Percentiles rank a stretch among this genome's conserved stretches.
These are phyloP conservation scores for Ectobius pallidus DNA, from an alignment of 2,888 invertebrate genomes.

Conservation along the genomic window DNA sequence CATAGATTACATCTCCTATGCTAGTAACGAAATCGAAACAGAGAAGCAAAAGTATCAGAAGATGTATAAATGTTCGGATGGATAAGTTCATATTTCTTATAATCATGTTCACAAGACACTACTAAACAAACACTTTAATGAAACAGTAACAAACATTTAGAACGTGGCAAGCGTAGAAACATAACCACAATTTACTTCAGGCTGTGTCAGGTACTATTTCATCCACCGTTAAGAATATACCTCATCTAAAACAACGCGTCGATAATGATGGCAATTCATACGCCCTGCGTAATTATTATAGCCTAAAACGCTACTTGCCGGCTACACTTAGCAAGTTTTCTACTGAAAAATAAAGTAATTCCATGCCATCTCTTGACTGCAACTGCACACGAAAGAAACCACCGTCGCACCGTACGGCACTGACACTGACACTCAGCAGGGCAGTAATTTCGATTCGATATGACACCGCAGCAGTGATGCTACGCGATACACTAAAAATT, in stretches of 20 bases:
- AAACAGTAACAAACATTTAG: not conserved
- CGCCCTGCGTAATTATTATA: not conserved
- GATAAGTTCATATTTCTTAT: not conserved
- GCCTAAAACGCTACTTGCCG: too few relatives aligned
- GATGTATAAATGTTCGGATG: slow-evolving; percentile 8
- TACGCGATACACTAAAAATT: too few relatives aligned
- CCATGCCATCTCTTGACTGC: too few relatives aligned
- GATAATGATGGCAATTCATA: not conserved
- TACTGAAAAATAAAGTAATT: too few relatives aligned
- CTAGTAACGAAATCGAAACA: slow-evolving; percentile 49
- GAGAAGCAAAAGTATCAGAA: slow-evolving; percentile 21
- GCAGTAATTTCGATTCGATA: too few relatives aligned
- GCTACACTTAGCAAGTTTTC: too few relatives aligned
- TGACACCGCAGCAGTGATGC: too few relatives aligned
- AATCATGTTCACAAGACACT: not conserved
- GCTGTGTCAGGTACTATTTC: not conserved
- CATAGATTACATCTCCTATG: slow-evolving; percentile 77
- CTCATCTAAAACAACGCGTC: not conserved
- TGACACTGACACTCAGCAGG: too few relatives aligned
- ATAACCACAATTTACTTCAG: not conserved
- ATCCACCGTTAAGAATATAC: not conserved
- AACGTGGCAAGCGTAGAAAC: slow-evolving; percentile 7
- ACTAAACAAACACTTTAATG: not conserved
- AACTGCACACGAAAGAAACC: too few relatives aligned
- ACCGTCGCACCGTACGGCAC: too few relatives aligned